Conservation (phyloP, 2,797 vertebrate genomes). For the Smutsia temminckii region DNA sequence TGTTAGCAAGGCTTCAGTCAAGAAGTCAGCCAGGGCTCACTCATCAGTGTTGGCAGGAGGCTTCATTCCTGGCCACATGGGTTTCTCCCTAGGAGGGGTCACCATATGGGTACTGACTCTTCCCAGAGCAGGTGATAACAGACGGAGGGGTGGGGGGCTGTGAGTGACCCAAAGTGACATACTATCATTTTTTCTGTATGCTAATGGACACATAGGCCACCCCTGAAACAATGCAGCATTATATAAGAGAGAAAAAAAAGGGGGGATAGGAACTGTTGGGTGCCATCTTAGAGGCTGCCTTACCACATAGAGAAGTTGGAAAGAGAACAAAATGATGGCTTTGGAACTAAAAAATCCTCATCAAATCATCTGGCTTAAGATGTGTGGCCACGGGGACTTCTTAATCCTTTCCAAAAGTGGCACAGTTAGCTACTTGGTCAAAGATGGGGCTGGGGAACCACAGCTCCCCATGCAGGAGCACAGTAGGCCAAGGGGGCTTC, state of each 20-base stretch:
- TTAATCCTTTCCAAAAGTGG: neutral
- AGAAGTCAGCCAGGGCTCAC: neutral
- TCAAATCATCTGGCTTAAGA: neutral
- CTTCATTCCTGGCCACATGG: neutral
- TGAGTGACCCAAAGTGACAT: neutral
- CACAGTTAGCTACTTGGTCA: neutral
- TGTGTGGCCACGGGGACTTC: neutral
- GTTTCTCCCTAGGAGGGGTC: neutral
- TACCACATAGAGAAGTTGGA: neutral
- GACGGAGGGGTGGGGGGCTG: no score
- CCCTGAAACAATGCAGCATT: neutral
- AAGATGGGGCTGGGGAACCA: neutral
- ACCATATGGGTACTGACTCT: neutral
- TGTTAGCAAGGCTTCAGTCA: neutral
- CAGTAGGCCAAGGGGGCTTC: neutral
- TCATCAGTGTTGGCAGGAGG: neutral
- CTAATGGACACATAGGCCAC: neutral
- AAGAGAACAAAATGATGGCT: neutral
- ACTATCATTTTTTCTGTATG: neutral
- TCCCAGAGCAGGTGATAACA: neutral
- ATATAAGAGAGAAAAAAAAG: fast-evolving
- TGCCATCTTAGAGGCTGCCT: neutral
- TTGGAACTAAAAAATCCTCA: neutral
- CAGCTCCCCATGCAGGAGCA: neutral
- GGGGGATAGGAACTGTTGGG: neutral